Base-by-base conservation (phyloP, 2,888 invertebrate species). In the Trissoscelio sp. region DNA sequence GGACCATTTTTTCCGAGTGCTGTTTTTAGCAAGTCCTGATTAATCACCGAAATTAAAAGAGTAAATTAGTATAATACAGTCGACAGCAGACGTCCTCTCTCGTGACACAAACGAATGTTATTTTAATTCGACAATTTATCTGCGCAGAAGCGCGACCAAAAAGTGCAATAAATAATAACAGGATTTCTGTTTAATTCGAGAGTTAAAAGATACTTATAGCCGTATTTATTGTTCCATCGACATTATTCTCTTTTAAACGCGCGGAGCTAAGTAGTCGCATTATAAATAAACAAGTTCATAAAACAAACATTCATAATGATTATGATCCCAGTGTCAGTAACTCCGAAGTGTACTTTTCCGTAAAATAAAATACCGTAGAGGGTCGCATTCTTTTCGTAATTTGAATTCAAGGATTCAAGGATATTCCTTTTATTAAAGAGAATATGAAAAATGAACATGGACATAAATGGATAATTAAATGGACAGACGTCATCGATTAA, bases 301-400 rank as follows among this genome's bases (percentile, higher is more conserved):
- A 60, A 60, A 39, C 42, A 42, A 60, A 42, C 24, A 24, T 42
- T 24, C 42, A 14, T 60, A 24, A 37, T 14, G 18, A 39, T 20
- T 37, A 20, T 42, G 42, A 24, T 42, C 42, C 58, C 58, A 60
- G 42, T 60, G 58, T 60, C 58, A 42, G 42, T 42, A 42, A 60
- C 58, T 42, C 34, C 11, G 42, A 42, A 39, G 5, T 22, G 39
- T 42, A 42, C 22, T 60, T 22, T 42, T 60, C 58, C 42, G 24
- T 42, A 1, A 11, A 37, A 37, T n/a, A n/a, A n/a, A 37, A 37
- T 37, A 37, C 37, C n/a, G 1, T n/a, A 37, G 0, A 37, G 1
- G n/a, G n/a, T 37, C 1, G 31, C 31, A 31, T 3, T 31, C 31
- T 31, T 31, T 31, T 31, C 31, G 9, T 31, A 31, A 31, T 1